A percentile compares a stretch with the other conserved stretches of the same genome.
phyloP scores from a whole-genome alignment of 2,888 invertebrate species.

The Tromatobia lineatoria region DNA sequence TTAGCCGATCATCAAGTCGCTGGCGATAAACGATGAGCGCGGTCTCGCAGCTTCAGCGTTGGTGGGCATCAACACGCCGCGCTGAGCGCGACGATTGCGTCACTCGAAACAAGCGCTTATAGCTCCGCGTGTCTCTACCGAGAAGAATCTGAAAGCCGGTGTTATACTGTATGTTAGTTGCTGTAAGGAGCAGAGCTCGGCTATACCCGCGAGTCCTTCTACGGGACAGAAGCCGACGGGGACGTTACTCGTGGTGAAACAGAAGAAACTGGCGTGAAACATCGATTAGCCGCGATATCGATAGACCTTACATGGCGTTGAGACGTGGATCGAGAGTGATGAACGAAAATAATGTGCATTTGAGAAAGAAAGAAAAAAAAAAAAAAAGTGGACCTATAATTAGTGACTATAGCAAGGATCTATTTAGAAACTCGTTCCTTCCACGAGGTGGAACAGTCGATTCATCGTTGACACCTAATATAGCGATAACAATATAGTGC shows the following conservation, averaged over 20 bases:
- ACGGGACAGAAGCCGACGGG: constrained; percentile 14
- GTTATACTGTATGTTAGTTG: neutral
- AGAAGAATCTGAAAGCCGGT: constrained; percentile 7
- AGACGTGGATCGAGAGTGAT: constrained; percentile 15
- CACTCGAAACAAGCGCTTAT: constrained; percentile 51
- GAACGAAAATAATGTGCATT: constrained; percentile 55
- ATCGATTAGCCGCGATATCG: constrained; percentile 59
- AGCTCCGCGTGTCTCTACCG: constrained; percentile 2
- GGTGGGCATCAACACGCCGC: constrained; percentile 66
- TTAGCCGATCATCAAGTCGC: constrained; percentile 72
- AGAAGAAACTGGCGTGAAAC: constrained; percentile 62
- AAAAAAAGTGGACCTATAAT: constrained; percentile 38
- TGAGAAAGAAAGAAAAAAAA: neutral
- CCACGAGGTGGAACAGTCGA: neutral
- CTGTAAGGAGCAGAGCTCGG: constrained; percentile 8
- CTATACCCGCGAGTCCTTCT: constrained; percentile 22
- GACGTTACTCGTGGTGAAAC: constrained; percentile 35
- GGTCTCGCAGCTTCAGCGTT: constrained; percentile 59
- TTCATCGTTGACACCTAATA: constrained; percentile 13
- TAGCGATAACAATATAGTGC: constrained; percentile 33
- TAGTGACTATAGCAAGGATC: constrained; percentile 18
- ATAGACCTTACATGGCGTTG: constrained; percentile 41
- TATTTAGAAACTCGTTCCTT: constrained; percentile 23
- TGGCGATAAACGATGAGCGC: constrained; percentile 69
- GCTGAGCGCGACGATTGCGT: constrained; percentile 67